Percentiles rank a stretch among this genome's conserved stretches.
phyloP scores from a whole-genome alignment of 1,140 invertebrate genomes.

The Sitobion miscanthi region DNA sequence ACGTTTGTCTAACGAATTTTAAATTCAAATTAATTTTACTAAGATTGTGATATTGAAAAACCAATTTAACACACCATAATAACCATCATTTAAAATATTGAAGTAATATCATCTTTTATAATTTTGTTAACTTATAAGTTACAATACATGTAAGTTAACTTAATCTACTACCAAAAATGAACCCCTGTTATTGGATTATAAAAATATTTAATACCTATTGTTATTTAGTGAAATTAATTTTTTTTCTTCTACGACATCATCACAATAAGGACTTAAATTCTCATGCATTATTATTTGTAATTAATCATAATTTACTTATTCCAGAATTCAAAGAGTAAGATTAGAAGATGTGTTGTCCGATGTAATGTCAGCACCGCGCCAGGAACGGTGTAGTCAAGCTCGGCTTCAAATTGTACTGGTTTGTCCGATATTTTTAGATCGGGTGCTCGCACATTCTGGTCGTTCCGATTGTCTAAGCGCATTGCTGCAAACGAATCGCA shows the following conservation, averaged over 20 bases:
- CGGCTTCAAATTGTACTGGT: slow-evolving; percentile 77
- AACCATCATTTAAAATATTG: too few species aligned
- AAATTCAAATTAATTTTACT: too few species aligned
- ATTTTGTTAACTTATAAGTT: too few species aligned
- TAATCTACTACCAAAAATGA: too few species aligned
- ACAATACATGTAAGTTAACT: too few species aligned
- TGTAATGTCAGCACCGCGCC: slow-evolving; percentile 65
- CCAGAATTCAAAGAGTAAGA: slow-evolving; percentile 74
- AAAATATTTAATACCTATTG: too few species aligned
- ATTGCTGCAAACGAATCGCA: slow-evolving; percentile 64
- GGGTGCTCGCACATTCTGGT: slow-evolving; percentile 64
- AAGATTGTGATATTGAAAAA: too few species aligned
- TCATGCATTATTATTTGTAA: neutral
- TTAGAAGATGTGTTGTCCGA: slow-evolving; percentile 73
- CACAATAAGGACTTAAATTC: neutral
- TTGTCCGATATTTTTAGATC: slow-evolving; percentile 74
- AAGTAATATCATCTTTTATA: too few species aligned
- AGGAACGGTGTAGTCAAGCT: slow-evolving; percentile 61
- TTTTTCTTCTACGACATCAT: neutral
- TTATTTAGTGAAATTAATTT: too few species aligned
- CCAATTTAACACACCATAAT: too few species aligned
- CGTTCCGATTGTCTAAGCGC: slow-evolving; percentile 29
- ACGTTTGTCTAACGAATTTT: too few species aligned
- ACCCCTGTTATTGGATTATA: too few species aligned
- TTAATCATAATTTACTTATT: slow-evolving; percentile 59